Percentiles rank a stretch among this genome's conserved stretches.
Evolutionary conservation across 2,888 invertebrate species (phyloP).

Genomic region (Dolichopus griseipennis): DNA sequence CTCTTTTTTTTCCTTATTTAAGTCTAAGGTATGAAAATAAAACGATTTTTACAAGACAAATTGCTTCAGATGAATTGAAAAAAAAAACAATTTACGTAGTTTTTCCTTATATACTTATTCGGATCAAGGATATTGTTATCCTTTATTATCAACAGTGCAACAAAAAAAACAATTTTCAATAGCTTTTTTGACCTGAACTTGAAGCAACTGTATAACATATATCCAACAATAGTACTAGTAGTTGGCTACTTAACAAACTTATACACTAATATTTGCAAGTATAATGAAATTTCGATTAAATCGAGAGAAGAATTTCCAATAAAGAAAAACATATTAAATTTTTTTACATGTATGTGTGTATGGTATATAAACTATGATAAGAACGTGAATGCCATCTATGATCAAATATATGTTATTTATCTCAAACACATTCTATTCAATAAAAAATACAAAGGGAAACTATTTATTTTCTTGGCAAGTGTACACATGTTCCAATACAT

Average conservation of each 20-base stretch:
- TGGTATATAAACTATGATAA: too few species aligned
- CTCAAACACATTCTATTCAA: too few species aligned
- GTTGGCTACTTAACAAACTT: background rate
- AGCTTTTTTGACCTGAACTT: background rate
- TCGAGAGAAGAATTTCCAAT: background rate
- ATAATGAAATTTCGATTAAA: background rate
- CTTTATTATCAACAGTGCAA: too few species aligned
- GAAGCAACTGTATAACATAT: too few species aligned
- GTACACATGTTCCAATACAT: too few species aligned
- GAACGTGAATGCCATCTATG: too few species aligned
- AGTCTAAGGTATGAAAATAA: background rate
- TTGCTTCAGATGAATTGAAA: background rate
- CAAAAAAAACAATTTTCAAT: background rate
- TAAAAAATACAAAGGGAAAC: too few species aligned
- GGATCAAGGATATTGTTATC: background rate
- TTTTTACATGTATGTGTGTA: too few species aligned
- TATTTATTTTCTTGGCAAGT: too few species aligned
- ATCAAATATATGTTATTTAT: too few species aligned
- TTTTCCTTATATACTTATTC: background rate
- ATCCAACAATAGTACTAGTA: too few species aligned
- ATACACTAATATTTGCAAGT: background rate
- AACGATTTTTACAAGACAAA: background rate
- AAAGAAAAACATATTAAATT: background rate
- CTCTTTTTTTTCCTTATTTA: too few species aligned
- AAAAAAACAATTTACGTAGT: background rate